Percentiles rank a stretch among this genome's conserved stretches.
phyloP scores from a whole-genome alignment of 2,113 vertebrate genomes.

The Serilophus lunatus region DNA sequence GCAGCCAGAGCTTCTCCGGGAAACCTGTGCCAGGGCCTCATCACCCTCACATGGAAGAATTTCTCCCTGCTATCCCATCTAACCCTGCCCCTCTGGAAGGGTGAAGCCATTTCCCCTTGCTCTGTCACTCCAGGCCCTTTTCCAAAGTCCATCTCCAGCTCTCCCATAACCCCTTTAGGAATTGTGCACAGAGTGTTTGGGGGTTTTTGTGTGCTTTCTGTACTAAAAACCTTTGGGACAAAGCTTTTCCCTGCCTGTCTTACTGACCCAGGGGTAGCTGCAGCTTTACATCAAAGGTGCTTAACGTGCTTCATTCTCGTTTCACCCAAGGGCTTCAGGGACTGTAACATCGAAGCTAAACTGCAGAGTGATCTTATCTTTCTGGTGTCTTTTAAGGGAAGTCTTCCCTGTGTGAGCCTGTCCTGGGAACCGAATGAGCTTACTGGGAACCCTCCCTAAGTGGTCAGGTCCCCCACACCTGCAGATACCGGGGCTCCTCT shows the following conservation, averaged over 20 bases:
- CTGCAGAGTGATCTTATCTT: neutral
- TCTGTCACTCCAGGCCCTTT: neutral
- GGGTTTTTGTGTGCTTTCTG: neutral
- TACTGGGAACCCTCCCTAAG: neutral
- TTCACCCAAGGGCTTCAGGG: neutral
- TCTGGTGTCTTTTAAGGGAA: neutral
- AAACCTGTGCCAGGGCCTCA: neutral
- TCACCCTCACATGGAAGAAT: neutral
- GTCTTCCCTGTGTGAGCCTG: neutral
- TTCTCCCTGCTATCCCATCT: neutral
- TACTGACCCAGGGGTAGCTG: neutral
- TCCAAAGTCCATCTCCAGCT: neutral
- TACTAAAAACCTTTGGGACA: neutral
- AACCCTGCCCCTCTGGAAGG: neutral
- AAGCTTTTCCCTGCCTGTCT: neutral
- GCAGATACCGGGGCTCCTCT: accelerated
- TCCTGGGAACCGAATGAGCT: neutral
- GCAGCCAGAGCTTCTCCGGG: neutral
- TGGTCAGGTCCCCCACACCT: accelerated
- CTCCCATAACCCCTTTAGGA: neutral
- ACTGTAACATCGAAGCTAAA: accelerated
- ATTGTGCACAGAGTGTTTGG: neutral
- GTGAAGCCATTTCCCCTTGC: neutral
- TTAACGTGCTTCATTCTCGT: neutral
- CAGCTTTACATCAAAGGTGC: neutral